A percentile compares a stretch with the other conserved stretches of the same genome.
Evolutionary conservation across 2,113 vertebrate genomes (phyloP).

Genomic region (Columbina picui): DNA sequence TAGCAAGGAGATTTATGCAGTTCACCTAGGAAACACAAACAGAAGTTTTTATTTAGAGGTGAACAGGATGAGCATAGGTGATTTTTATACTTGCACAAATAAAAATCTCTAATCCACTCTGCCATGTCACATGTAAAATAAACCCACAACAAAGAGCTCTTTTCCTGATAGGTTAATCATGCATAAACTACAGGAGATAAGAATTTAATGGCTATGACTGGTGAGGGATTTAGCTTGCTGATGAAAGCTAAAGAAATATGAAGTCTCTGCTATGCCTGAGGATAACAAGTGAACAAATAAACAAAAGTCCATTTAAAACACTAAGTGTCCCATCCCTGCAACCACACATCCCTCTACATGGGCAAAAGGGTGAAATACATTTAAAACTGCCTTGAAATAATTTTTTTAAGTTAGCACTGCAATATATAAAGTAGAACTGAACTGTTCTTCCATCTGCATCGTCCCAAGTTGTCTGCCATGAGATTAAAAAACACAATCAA

Average conservation of each 20-base stretch:
- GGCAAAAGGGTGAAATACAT: background rate
- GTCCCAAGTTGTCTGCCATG: background rate
- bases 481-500: background rate
- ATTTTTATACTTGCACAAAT: background rate
- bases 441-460: background rate
- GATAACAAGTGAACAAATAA: background rate
- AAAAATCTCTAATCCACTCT: background rate
- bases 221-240: background rate
- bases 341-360: background rate
- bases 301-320: background rate
- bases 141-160: background rate
- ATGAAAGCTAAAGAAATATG: background rate
- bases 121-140: background rate
- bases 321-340: background rate
- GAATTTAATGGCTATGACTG: background rate
- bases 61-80: fast-evolving
- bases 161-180: background rate
- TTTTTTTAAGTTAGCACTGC: background rate
- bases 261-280: background rate
- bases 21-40: background rate
- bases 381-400: background rate
- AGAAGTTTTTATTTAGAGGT: background rate
- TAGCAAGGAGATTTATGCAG: background rate
- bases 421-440: background rate
- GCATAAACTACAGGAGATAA: background rate